Percentiles rank a stretch among this genome's conserved stretches.
Evolutionary conservation across 2,888 invertebrate genomes (phyloP).

Genomic region (Metalampra italica): DNA sequence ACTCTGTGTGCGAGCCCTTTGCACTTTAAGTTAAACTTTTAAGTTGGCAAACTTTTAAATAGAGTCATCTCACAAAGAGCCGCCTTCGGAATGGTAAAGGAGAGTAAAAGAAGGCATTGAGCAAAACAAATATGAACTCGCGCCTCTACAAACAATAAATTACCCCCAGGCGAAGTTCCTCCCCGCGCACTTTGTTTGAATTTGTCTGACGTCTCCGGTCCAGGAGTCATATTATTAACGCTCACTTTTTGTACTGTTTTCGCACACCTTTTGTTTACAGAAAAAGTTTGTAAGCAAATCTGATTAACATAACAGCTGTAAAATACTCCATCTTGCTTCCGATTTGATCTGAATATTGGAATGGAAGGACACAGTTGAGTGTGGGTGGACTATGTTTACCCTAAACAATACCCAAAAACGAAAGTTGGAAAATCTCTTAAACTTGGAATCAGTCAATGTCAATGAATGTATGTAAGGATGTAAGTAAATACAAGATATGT

Average conservation of each 20-base stretch:
- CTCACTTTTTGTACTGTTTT: constrained; percentile 1
- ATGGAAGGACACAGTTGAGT: background rate
- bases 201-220: constrained; percentile 36
- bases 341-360: too few species aligned
- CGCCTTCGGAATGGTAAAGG: constrained; percentile 30
- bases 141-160: constrained; percentile 52
- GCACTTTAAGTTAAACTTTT: constrained; percentile 16
- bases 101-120: constrained; percentile 33
- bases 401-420: too few species aligned
- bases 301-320: background rate
- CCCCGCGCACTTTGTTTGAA: constrained; percentile 45
- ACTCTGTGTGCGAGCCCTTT: constrained; percentile 3
- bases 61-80: constrained; percentile 33
- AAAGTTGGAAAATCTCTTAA: too few species aligned
- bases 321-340: too few species aligned
- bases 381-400: too few species aligned
- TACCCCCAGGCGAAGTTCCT: constrained; percentile 31
- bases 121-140: constrained; percentile 49
- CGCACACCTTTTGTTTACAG: background rate
- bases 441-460: too few species aligned
- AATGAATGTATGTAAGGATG: too few species aligned
- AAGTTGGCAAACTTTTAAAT: constrained; percentile 22
- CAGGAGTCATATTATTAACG: constrained; percentile 28
- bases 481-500: too few species aligned
- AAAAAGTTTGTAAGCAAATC: background rate